Evolutionary conservation across 2,113 vertebrate species (phyloP).

Genomic region (Scytalopus superciliaris): DNA sequence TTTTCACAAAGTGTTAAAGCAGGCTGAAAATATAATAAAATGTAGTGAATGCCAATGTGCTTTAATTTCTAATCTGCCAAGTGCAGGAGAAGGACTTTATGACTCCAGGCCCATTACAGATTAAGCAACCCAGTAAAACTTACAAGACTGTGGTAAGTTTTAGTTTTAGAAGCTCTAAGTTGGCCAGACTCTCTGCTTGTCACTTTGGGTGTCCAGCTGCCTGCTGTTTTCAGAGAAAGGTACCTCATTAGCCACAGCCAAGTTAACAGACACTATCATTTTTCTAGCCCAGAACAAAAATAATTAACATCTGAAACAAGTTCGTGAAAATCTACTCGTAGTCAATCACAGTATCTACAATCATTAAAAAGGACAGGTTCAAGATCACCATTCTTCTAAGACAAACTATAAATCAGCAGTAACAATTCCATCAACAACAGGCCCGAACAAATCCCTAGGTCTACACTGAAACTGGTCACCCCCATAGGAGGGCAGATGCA

Average conservation of each 20-base stretch:
- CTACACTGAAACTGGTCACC: fast-evolving
- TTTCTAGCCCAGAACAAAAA: background rate
- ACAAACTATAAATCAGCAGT: background rate
- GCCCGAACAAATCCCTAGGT: background rate
- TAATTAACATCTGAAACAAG: background rate
- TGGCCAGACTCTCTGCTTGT: background rate
- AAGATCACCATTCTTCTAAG: background rate
- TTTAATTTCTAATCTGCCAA: background rate
- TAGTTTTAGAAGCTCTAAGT: background rate
- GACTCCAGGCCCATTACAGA: fast-evolving
- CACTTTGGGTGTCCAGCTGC: background rate
- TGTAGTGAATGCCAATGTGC: background rate
- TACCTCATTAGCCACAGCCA: background rate
- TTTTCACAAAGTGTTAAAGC: background rate
- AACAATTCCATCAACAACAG: background rate
- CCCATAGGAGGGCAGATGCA: background rate
- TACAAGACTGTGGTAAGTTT: background rate
- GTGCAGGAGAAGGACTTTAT: background rate
- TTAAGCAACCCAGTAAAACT: background rate
- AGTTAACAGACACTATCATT: background rate
- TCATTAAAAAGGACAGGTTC: background rate
- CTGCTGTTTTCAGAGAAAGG: background rate
- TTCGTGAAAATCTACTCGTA: background rate
- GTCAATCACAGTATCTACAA: background rate
- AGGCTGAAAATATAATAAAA: background rate